Percentiles rank a stretch among this genome's conserved stretches.
phyloP scores from a whole-genome alignment of 1,140 invertebrate species.

The Bombus waltoni region DNA sequence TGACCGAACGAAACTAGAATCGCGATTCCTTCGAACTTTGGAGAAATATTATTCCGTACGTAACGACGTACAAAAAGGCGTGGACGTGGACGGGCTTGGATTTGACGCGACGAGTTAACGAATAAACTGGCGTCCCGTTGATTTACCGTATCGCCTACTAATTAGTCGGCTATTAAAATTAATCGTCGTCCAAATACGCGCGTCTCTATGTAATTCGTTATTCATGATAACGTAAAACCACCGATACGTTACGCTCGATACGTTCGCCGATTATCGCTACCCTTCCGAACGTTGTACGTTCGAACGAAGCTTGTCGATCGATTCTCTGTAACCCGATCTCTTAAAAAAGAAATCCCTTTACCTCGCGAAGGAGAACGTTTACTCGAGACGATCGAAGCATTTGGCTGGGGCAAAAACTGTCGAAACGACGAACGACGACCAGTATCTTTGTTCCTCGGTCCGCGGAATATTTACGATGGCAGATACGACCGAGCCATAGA shows the following conservation, averaged over 20 bases:
- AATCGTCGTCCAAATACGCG: neutral
- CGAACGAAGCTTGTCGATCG: neutral
- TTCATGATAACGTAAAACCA: slow-evolving; percentile 5
- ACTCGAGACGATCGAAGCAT: neutral
- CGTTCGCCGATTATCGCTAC: slow-evolving; percentile 3
- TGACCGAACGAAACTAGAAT: too few species aligned
- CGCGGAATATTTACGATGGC: slow-evolving; percentile 19
- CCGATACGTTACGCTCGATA: slow-evolving; percentile 4
- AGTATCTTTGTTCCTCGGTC: neutral
- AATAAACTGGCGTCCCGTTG: neutral
- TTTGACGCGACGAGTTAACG: neutral
- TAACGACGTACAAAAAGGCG: too few species aligned
- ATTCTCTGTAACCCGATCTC: neutral
- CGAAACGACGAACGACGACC: neutral
- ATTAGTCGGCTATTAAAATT: slow-evolving; percentile 26
- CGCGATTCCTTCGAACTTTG: too few species aligned
- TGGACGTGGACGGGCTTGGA: neutral
- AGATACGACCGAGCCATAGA: neutral
- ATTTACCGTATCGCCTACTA: neutral
- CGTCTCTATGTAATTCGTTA: slow-evolving; percentile 13
- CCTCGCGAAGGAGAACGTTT: neutral
- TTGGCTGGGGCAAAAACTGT: neutral
- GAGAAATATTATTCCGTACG: rapidly evolving
- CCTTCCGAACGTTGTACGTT: neutral
- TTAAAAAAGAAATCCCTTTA: too few species aligned